Base-by-base conservation (phyloP, 2,797 vertebrate species). In the Danio kyathit region DNA sequence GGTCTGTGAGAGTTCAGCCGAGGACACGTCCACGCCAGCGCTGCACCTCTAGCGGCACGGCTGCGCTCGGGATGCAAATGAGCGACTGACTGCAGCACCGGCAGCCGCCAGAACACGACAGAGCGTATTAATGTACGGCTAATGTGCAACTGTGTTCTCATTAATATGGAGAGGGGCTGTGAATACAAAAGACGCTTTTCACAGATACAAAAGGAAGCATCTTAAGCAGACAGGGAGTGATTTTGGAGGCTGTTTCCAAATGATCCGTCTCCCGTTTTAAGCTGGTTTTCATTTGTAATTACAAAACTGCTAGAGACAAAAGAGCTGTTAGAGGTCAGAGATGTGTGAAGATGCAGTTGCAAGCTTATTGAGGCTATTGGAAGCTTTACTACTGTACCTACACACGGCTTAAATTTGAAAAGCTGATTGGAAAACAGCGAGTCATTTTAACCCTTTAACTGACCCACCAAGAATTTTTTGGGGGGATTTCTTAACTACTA, bases 21-120 rank as follows among this genome's bases (percentile, higher is more conserved):
- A 82, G 88, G 86, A 87, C 69, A 86, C 46, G 38, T 63, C 67
- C 79, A 61, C 70, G 81, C 46, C 67, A 57, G 61, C 80, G 64
- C 54, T 44, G 67, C 71, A 66, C 71, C 57, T 79, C 77, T 67
- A 72, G 69, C 6, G 4, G 38, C 57, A 49, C 44, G 6, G 64
- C 77, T 79, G 57, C 59, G 57, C 79, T 49, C 12, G 61, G 51
- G 70, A 80, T 80, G 71, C 74, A 80, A 80, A 80, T 80, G 60
- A 80, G 79, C 74, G 51, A 73, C 19, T 21, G 70, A 79, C 40
- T 79, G 77, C 77, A 79, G 77, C 77, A 79, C 29, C 29, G 29
- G 29, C 29, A 29, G 70, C 61, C 61, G 61, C 51, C 70, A 66
- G 71, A 73, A 72, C 59, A 80, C 41, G 57, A 80, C 77, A 80